Base-by-base conservation (phyloP, 2,888 invertebrate species). In the Sclerodermus sp. region DNA sequence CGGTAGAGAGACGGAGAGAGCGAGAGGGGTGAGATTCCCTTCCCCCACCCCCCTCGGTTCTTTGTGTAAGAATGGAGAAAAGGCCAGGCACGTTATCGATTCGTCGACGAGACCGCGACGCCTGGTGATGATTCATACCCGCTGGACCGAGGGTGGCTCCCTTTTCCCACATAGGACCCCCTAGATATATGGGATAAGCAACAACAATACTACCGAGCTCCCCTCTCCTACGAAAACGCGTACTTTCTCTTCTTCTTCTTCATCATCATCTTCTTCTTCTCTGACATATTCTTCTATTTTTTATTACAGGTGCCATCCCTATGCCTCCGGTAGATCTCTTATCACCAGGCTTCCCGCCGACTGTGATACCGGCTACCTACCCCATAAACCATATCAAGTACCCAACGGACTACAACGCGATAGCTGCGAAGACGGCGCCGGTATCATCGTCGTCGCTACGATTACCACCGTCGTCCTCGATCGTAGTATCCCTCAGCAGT, bases 61-160 rank as follows among this genome's bases (percentile, higher is more conserved):
- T 23, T 23, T 23, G 23, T 23, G 18, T 13, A 13, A 3, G 17
- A 15, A 10, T 29, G 9, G 9, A 42, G 37, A n/a, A 49, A 29
- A 34, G n/a, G 47, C 41, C 57, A 45, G 39, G 45, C 57, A 51
- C 50, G 56, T 58, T 68, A 70, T 68, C 67, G 68, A 68, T 70
- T 64, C 61, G 58, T 54, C 55, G n/a, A n/a, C n/a, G 49, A 62
- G 59, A 60, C 50, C 62, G 65, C 60, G 62, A 65, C 60, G 62
- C 64, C 60, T 60, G 57, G 51, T 58, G 73, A 75, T 75, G 75
- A 75, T 73, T 75, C 75, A 75, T 73, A 68, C 65, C 38, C 48
- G 55, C 67, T 68, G 69, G 68, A 71, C 71, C 68, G 64, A 68
- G 70, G 74, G 60, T 63, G 57, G 55, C 62, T 68, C 71, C 70